phyloP scores from a whole-genome alignment of 2,113 vertebrate genomes.

The Hippocampus comes region DNA sequence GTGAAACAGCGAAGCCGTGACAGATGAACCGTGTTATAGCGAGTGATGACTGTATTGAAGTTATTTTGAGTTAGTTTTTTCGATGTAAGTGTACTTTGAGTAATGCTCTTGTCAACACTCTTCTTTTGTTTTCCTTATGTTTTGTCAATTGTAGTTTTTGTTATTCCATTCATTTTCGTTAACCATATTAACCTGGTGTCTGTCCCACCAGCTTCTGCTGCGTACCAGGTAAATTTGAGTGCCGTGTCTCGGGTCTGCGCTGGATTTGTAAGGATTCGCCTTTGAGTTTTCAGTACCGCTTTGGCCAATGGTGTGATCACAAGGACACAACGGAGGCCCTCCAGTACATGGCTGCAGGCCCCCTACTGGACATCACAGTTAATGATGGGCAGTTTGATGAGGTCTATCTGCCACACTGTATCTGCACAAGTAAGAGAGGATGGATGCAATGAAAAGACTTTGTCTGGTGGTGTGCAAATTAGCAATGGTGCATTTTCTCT shows the following conservation, averaged over 20 bases:
- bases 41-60: too few relatives aligned
- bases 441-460: background rate
- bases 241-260: constrained; percentile 7
- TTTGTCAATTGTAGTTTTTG: background rate
- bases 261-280: background rate
- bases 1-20: too few relatives aligned
- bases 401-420: constrained; percentile 9
- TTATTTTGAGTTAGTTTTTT: too few relatives aligned
- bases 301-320: constrained; percentile 7
- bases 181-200: background rate
- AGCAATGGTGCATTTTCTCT: background rate
- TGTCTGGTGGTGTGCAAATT: background rate
- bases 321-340: background rate
- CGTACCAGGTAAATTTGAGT: background rate
- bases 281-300: constrained; percentile 1
- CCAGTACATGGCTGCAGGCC: constrained; percentile 1
- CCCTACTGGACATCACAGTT: constrained; percentile 4
- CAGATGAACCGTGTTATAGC: too few relatives aligned
- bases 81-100: too few relatives aligned
- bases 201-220: background rate
- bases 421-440: background rate
- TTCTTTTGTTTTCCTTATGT: too few relatives aligned
- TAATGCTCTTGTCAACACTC: too few relatives aligned
- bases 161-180: too few relatives aligned
- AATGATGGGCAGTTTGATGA: background rate